These are phyloP conservation scores for Tinea semifulvella DNA, from an alignment of 2,888 invertebrate genomes.

Conservation along the genomic window DNA sequence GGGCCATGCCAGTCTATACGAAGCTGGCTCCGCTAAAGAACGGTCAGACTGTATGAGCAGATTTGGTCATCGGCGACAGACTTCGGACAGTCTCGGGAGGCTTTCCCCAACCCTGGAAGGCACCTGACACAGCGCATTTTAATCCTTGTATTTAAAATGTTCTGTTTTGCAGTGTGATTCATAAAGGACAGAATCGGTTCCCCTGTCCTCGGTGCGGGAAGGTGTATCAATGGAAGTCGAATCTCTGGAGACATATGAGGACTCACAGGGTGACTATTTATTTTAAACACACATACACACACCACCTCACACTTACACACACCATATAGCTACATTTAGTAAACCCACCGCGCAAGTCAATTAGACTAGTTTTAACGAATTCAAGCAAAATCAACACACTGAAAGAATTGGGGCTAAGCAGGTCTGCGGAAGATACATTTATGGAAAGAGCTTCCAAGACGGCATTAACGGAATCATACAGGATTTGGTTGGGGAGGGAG, in stretches of 20 bases:
- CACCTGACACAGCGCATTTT: not conserved
- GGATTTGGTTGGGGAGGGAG: too few species aligned
- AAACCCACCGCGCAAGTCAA: not conserved
- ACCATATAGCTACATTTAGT: too few species aligned
- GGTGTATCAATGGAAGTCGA: conserved; percentile 58
- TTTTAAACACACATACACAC: not conserved
- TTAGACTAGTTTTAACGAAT: too few species aligned
- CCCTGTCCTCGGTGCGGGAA: conserved; percentile 54
- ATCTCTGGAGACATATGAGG: conserved; percentile 50
- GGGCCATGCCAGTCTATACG: not conserved
- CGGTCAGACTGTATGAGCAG: not conserved
- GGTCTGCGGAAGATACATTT: too few species aligned
- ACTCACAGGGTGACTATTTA: conserved; percentile 46
- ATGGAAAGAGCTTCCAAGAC: too few species aligned
- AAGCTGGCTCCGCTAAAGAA: not conserved
- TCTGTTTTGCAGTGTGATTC: conserved; percentile 37
- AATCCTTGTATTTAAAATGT: not conserved
- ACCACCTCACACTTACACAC: not conserved
- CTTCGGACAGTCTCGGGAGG: not conserved
- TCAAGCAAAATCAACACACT: too few species aligned
- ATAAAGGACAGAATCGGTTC: conserved; percentile 48
- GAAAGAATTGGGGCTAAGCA: too few species aligned
- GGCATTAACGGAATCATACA: too few species aligned
- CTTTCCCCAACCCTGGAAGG: too few species aligned
- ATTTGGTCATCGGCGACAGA: too few species aligned